Percentiles rank a stretch among this genome's conserved stretches.
Conservation (phyloP, 1,140 invertebrate species). For the Drosophila mayri region DNA sequence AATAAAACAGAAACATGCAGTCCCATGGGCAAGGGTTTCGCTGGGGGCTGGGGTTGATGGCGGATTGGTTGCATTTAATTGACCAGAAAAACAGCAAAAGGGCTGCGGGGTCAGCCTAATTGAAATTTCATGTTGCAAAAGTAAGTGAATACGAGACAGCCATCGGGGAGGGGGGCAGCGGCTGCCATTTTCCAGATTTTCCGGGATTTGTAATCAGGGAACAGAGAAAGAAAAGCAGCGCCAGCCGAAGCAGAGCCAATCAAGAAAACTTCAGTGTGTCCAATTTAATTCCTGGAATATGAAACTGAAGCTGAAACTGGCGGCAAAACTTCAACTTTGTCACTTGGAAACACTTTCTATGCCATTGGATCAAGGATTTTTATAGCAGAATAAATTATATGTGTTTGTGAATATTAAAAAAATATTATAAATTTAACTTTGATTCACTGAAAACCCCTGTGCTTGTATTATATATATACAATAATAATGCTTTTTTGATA, state of each 20-base stretch:
- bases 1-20: constrained; percentile 10
- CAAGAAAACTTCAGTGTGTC: constrained; percentile 2
- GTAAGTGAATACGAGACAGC: constrained; percentile 48
- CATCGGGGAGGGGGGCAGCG: not conserved
- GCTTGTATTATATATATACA: no score
- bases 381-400: not conserved
- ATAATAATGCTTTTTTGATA: not conserved
- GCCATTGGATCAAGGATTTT: not conserved
- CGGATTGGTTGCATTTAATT: constrained; percentile 73
- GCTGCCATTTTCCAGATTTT: constrained; percentile 14
- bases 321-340: not conserved
- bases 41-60: not conserved
- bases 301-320: not conserved
- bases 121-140: constrained; percentile 80
- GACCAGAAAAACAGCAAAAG: constrained; percentile 77
- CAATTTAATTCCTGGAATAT: not conserved
- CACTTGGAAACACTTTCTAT: not conserved
- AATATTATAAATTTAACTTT: no score
- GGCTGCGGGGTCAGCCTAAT: constrained; percentile 69
- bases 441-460: no score
- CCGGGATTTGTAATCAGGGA: constrained; percentile 40
- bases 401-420: not conserved
- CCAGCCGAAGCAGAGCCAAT: not conserved
- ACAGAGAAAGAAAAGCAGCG: not conserved
- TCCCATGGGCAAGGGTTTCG: not conserved